Percentiles rank a stretch among this genome's conserved stretches.
Evolutionary conservation across 2,888 invertebrate species (phyloP).

Genomic region (Catocala fraxini): DNA sequence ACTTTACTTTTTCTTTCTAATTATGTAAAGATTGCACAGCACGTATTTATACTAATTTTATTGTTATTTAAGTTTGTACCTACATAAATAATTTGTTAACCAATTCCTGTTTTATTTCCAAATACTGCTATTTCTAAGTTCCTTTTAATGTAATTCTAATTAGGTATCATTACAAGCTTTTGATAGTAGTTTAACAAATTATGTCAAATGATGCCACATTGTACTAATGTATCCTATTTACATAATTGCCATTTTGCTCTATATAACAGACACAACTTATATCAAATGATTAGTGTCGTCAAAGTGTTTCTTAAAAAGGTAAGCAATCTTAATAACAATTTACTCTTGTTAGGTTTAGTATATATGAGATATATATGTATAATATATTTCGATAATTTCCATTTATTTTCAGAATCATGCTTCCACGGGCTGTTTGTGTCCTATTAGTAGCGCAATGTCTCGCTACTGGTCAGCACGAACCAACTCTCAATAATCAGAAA

Average conservation of each 20-base stretch:
- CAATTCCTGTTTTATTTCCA: slow-evolving; percentile 43
- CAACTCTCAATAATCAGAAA: slow-evolving; percentile 1
- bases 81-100: slow-evolving; percentile 62
- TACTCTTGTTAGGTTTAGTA: too few species aligned
- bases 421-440: slow-evolving; percentile 38
- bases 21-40: slow-evolving; percentile 42
- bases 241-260: slow-evolving; percentile 13
- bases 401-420: slow-evolving; percentile 55
- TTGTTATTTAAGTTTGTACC: slow-evolving; percentile 53
- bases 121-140: slow-evolving; percentile 17
- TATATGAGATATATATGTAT: too few species aligned
- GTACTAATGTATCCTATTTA: slow-evolving; percentile 15
- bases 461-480: slow-evolving; percentile 36
- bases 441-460: slow-evolving; percentile 49
- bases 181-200: slow-evolving; percentile 16
- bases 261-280: slow-evolving; percentile 21
- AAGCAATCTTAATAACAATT: background rate
- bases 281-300: slow-evolving; percentile 9
- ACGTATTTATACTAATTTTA: slow-evolving; percentile 54
- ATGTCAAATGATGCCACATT: slow-evolving; percentile 11
- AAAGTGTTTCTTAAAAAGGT: slow-evolving; percentile 12
- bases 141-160: background rate
- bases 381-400: background rate
- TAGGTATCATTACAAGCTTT: slow-evolving; percentile 10
- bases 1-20: slow-evolving; percentile 32